Conservation (phyloP, 2,797 vertebrate genomes). For the Microcaecilia unicolor region DNA sequence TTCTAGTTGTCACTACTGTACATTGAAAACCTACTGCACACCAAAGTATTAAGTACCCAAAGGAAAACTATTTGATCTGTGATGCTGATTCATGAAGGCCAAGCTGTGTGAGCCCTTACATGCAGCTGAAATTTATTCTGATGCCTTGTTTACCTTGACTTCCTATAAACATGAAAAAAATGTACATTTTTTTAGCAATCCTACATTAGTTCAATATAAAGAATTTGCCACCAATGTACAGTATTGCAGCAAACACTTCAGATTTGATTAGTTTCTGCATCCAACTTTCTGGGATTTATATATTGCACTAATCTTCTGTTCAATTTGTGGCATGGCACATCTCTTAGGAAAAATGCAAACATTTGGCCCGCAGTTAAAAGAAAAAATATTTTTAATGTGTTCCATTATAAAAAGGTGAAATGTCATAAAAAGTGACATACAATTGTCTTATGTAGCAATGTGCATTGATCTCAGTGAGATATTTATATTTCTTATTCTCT, state of each 20-base stretch:
- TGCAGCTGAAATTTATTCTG: constrained; percentile 50
- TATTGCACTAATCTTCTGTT: constrained; percentile 96
- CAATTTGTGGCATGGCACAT: constrained; percentile 83
- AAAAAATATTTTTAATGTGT: constrained; percentile 63
- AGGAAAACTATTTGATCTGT: constrained; percentile 49
- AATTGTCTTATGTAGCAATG: constrained; percentile 99
- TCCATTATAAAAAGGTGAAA: constrained; percentile 73
- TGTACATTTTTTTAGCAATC: constrained; percentile 28
- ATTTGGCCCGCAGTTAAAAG: constrained; percentile 69
- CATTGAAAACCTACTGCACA: constrained; percentile 63
- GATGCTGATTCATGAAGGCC: constrained; percentile 42
- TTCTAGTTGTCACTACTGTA: constrained; percentile 43
- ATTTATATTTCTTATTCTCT: constrained; percentile 98
- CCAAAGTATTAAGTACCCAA: constrained; percentile 65
- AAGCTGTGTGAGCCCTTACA: constrained; percentile 41
- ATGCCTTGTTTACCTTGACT: constrained; percentile 60
- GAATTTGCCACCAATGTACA: constrained; percentile 49
- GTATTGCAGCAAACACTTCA: constrained; percentile 64
- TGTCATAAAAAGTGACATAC: constrained; percentile 85
- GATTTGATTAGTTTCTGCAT: constrained; percentile 67
- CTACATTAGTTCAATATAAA: constrained; percentile 41
- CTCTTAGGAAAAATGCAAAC: constrained; percentile 91
- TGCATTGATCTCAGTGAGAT: constrained; percentile 99
- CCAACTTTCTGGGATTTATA: constrained; percentile 83
- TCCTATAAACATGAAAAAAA: constrained; percentile 41